Base-by-base conservation (phyloP, 2,113 vertebrate genomes). In the Beaufortia kweichowensis region DNA sequence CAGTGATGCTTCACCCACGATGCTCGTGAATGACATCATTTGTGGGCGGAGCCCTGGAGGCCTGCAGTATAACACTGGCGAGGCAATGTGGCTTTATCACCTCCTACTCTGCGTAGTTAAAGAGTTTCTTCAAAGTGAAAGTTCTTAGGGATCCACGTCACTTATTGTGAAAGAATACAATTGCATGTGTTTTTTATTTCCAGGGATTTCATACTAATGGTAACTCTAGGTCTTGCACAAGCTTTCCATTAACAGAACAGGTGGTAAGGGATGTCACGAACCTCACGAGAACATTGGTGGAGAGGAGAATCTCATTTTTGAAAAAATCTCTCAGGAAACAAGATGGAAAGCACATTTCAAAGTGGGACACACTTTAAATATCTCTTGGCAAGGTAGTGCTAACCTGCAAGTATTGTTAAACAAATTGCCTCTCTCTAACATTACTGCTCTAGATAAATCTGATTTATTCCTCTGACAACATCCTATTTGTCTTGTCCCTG, bases 391-490 rank as follows among this genome's bases (percentile, higher is more conserved):
- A 83, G 65, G 56, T 80, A 67, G 80, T 41, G 24, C 79, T 86
- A 89, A 88, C 85, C 87, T 87, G 81, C 70, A 84, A 80, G 61
- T 71, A 85, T 79, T 86, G 85, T 83, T 84, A 85, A 89, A 90
- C 87, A 89, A 85, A 84, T 85, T 84, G 77, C 81, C 75, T 33
- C 64, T 63, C 80, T 72, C 57, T 60, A 69, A 48, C 70, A 83
- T 73, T 82, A 86, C 85, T 62, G 74, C 66, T 74, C 50, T 73
- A 74, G 76, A 77, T 70, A 85, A 78, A 80, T 50, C 80, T 69
- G 53, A 80, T 78, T 80, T 71, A 86, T 83, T 79, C 69, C 76
- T 83, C 75, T 82, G 79, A 79, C 82, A 75, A 76, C 66, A 81
- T 41, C 55, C 33, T 46, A 76, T 80, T 82, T 84, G 61, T 79